phyloP scores from a whole-genome alignment of 2,888 invertebrate species.

The Hirtodrosophila confusa region DNA sequence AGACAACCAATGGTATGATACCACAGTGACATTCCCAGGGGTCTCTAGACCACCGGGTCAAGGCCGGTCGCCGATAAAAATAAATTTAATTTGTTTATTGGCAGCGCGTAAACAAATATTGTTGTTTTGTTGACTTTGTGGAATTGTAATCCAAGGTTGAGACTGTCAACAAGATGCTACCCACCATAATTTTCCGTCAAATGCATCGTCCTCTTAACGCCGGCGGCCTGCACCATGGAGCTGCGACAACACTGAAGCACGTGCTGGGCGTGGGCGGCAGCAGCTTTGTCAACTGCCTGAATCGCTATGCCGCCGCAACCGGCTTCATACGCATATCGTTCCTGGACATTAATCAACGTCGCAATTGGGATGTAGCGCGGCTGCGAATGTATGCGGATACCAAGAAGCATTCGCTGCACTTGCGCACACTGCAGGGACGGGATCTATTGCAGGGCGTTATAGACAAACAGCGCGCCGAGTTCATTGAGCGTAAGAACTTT shows the following conservation, averaged over 20 bases:
- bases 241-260: slow-evolving; percentile 76
- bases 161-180: slow-evolving; percentile 70
- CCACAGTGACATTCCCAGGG: background rate
- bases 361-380: slow-evolving; percentile 82
- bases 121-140: slow-evolving; percentile 8
- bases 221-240: slow-evolving; percentile 70
- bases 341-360: slow-evolving; percentile 80
- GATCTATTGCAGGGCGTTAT: slow-evolving; percentile 86
- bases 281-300: slow-evolving; percentile 80
- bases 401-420: slow-evolving; percentile 80
- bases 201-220: slow-evolving; percentile 72
- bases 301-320: slow-evolving; percentile 83
- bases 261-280: slow-evolving; percentile 67
- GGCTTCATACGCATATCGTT: slow-evolving; percentile 83
- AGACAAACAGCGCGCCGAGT: slow-evolving; percentile 87
- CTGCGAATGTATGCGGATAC: slow-evolving; percentile 81
- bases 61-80: slow-evolving; percentile 34
- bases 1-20: slow-evolving; percentile 48
- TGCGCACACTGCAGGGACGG: slow-evolving; percentile 84
- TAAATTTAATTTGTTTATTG: slow-evolving; percentile 23
- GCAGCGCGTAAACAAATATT: slow-evolving; percentile 28
- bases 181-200: slow-evolving; percentile 82
- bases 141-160: slow-evolving; percentile 25
- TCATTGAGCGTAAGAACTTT: slow-evolving; percentile 87
- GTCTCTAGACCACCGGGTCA: slow-evolving; percentile 16